phyloP scores from a whole-genome alignment of 1,140 invertebrate species.

The Bombyx mori region DNA sequence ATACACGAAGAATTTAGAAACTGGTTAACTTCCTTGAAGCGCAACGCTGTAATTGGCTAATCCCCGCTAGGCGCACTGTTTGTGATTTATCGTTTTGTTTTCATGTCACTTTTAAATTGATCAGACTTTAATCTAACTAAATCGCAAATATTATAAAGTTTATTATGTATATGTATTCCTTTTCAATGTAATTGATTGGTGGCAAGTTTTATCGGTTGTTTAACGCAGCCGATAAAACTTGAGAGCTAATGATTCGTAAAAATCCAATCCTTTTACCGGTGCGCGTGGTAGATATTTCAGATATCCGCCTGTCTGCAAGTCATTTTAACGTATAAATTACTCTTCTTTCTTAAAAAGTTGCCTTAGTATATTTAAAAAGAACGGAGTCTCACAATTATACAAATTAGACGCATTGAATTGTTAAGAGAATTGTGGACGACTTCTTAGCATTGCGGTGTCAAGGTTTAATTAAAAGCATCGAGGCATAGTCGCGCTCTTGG shows the following conservation, averaged over 20 bases:
- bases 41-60: slow-evolving; percentile 67
- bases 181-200: no score
- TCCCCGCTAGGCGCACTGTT: slow-evolving; percentile 50
- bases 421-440: slow-evolving; percentile 24
- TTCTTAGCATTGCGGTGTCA: slow-evolving; percentile 22
- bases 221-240: no score
- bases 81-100: slow-evolving; percentile 54
- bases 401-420: slow-evolving; percentile 4
- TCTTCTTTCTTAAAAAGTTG: no score
- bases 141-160: neutral
- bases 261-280: no score
- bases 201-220: no score
- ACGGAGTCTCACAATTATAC: no score
- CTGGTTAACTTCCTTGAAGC: slow-evolving; percentile 67
- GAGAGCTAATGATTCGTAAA: no score
- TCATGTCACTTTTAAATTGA: slow-evolving; percentile 4
- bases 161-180: no score
- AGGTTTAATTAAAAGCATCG: slow-evolving; percentile 49
- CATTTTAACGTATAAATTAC: no score
- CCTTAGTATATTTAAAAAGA: no score
- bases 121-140: neutral
- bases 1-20: slow-evolving; percentile 71
- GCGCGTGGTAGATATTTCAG: no score
- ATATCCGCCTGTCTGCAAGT: no score
- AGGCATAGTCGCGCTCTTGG: slow-evolving; percentile 31